These are phyloP conservation scores for Craterocephalus amniculus DNA, from an alignment of 2,797 vertebrate species.

Conservation along the genomic window DNA sequence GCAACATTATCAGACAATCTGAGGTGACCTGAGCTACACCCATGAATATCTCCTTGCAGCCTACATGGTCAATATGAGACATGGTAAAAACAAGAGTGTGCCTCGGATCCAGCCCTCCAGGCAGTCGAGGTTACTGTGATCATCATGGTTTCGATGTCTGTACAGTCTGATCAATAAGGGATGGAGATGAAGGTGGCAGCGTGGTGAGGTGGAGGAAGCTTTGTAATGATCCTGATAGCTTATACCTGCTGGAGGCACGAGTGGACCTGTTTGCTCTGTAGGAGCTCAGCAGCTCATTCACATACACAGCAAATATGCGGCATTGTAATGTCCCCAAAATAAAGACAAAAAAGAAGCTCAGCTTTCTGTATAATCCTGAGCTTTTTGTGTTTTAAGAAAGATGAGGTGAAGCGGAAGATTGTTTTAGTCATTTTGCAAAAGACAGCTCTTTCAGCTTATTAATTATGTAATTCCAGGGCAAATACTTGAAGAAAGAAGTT, in stretches of 20 bases:
- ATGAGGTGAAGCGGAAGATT: conserved; percentile 22
- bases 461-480: no score
- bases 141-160: conserved; percentile 68
- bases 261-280: conserved; percentile 20
- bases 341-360: background rate
- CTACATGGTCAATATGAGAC: conserved; percentile 37
- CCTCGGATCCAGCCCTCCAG: conserved; percentile 42
- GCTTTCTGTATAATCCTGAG: background rate
- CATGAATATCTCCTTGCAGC: conserved; percentile 42
- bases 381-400: conserved; percentile 8
- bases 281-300: conserved; percentile 22
- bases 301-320: background rate
- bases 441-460: background rate
- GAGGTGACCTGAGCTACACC: conserved; percentile 39
- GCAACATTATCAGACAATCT: conserved; percentile 29
- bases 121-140: conserved; percentile 53
- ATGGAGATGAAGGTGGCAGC: conserved; percentile 28
- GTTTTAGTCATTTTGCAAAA: background rate
- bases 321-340: background rate
- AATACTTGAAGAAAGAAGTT: background rate
- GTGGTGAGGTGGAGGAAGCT: conserved; percentile 42
- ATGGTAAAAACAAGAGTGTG: conserved; percentile 27
- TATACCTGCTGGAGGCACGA: conserved; percentile 49
- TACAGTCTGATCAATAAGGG: conserved; percentile 62
- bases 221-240: conserved; percentile 58